These are phyloP conservation scores for Scyliorhinus canicula DNA, from an alignment of 2,797 vertebrate species.

Conservation along the genomic window DNA sequence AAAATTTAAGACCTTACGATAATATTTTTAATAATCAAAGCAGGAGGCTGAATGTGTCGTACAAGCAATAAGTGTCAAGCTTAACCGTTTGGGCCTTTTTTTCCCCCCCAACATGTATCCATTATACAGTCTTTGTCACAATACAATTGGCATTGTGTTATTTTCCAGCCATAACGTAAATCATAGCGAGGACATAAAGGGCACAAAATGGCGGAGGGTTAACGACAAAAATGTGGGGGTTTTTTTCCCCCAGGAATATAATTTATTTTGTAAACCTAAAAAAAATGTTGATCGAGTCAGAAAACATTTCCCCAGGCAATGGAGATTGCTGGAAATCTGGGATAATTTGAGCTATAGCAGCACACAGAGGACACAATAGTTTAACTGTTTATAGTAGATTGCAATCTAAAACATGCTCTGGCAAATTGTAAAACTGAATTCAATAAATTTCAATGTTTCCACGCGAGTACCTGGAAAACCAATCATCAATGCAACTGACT, in stretches of 20 bases:
- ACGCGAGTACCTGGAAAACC: background rate
- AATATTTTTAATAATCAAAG: background rate
- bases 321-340: background rate
- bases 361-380: background rate
- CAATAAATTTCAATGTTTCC: background rate
- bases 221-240: background rate
- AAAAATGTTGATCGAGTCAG: background rate
- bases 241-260: background rate
- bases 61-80: background rate
- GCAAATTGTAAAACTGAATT: background rate
- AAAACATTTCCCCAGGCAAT: background rate
- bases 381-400: background rate
- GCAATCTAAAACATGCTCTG: background rate
- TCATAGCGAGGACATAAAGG: background rate
- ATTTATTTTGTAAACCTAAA: background rate
- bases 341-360: background rate
- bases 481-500: background rate
- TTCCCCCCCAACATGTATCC: background rate
- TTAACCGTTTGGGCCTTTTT: no score
- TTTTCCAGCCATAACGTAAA: background rate
- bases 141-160: background rate
- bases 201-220: background rate
- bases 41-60: background rate
- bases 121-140: background rate
- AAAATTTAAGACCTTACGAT: background rate